Percentiles rank a stretch among this genome's conserved stretches.
Conservation (phyloP, 2,113 vertebrate species). For the Plecotus auritus region DNA sequence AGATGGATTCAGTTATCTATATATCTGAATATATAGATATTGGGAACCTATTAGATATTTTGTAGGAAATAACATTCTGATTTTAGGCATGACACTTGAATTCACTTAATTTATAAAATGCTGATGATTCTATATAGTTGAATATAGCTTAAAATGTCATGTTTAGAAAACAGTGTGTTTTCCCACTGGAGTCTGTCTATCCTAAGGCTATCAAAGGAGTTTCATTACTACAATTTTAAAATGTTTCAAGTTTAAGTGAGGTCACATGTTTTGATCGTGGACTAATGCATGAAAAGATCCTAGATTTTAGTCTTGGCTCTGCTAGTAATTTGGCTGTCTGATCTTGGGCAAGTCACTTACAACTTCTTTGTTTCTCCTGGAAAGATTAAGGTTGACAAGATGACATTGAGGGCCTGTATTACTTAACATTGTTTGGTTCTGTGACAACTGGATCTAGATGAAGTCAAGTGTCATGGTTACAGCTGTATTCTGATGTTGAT, state of each 20-base stretch:
- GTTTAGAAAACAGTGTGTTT: neutral
- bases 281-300: neutral
- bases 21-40: too few species aligned
- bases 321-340: neutral
- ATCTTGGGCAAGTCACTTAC: neutral
- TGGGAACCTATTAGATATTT: neutral
- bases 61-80: constrained; percentile 2
- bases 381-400: neutral
- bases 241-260: constrained; percentile 9
- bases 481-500: neutral
- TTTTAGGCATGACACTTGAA: constrained; percentile 10
- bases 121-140: neutral
- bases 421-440: neutral
- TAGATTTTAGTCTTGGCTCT: constrained; percentile 30
- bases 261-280: neutral
- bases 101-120: constrained; percentile 6
- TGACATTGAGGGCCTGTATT: neutral
- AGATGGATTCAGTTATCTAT: too few species aligned
- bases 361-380: neutral
- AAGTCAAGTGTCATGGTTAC: constrained; percentile 16
- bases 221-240: constrained; percentile 25
- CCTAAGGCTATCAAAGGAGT: neutral
- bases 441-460: neutral
- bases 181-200: neutral
- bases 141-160: neutral